Evolutionary conservation across 2,888 invertebrate species (phyloP).

Genomic region (Ormyrus pomaceus): DNA sequence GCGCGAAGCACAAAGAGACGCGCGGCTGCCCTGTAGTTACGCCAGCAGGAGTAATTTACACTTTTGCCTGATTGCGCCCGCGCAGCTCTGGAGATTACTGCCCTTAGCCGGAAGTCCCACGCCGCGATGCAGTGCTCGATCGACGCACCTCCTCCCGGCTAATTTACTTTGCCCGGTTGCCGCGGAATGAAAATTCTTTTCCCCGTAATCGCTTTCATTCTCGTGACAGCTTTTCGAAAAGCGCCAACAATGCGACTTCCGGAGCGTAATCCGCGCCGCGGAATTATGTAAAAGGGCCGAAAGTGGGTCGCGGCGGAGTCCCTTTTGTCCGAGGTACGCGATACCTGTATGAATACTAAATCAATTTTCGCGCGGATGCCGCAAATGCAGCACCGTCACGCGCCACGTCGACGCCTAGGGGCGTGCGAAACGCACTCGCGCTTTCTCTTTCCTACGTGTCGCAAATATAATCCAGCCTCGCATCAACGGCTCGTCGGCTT

Average conservation of each 20-base stretch:
- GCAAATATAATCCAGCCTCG: constrained; percentile 6
- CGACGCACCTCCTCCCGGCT: constrained; percentile 27
- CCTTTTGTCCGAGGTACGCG: not conserved
- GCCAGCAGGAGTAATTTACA: constrained; percentile 64
- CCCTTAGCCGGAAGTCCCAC: constrained; percentile 57
- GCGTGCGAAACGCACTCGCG: constrained; percentile 11
- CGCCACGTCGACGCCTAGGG: not conserved
- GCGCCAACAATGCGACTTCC: not conserved
- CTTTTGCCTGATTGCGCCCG: constrained; percentile 64
- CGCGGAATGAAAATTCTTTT: constrained; percentile 9
- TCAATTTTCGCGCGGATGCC: not conserved
- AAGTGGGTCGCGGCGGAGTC: not conserved
- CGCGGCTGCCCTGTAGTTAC: constrained; percentile 59
- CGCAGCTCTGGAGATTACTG: constrained; percentile 55
- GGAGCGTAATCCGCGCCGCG: not conserved
- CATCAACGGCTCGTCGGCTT: not conserved
- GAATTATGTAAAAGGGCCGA: constrained; percentile 3
- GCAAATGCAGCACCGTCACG: not conserved
- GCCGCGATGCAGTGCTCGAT: constrained; percentile 16
- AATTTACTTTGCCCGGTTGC: constrained; percentile 25
- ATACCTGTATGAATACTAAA: not conserved
- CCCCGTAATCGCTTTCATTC: constrained; percentile 5
- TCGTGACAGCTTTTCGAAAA: not conserved
- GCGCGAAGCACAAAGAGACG: constrained; percentile 20
- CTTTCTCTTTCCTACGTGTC: constrained; percentile 3